Percentiles rank a stretch among this genome's conserved stretches.
These are phyloP conservation scores for Orientallactaga sibirica DNA, from an alignment of 2,797 vertebrate genomes.

Conservation along the genomic window DNA sequence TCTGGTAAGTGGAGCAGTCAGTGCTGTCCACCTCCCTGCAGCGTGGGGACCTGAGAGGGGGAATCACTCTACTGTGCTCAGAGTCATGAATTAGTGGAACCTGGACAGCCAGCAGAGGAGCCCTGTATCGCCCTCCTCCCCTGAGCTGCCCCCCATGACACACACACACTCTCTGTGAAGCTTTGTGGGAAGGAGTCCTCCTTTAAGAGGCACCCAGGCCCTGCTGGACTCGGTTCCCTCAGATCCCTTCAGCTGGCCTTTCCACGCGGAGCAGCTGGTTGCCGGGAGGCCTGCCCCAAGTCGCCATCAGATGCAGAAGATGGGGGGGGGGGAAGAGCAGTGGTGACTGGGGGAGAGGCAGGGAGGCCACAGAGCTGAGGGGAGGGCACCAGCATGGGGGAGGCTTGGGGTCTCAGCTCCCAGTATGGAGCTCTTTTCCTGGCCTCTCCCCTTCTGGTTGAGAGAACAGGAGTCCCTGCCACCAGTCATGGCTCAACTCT, in stretches of 20 bases:
- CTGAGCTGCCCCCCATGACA: background rate
- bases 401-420: background rate
- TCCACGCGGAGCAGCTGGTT: fast-evolving
- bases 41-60: background rate
- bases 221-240: background rate
- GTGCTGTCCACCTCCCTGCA: conserved; percentile 71
- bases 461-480: background rate
- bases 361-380: fast-evolving
- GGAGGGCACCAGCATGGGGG: too few relatives aligned
- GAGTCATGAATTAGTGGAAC: background rate
- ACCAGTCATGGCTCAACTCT: background rate
- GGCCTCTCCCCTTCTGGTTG: background rate
- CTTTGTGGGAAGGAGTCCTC: background rate
- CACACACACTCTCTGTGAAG: background rate
- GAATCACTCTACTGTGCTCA: too few relatives aligned
- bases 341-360: too few relatives aligned
- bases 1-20: conserved; percentile 80
- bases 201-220: background rate
- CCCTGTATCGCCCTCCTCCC: background rate
- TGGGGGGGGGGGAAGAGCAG: too few relatives aligned
- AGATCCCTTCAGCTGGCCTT: too few relatives aligned
- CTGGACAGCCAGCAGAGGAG: background rate
- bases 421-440: background rate
- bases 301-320: background rate
- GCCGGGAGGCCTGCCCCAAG: too few relatives aligned